A percentile compares a stretch with the other conserved stretches of the same genome.
phyloP scores from a whole-genome alignment of 2,797 vertebrate species.

The Philypnodon macrostomus region DNA sequence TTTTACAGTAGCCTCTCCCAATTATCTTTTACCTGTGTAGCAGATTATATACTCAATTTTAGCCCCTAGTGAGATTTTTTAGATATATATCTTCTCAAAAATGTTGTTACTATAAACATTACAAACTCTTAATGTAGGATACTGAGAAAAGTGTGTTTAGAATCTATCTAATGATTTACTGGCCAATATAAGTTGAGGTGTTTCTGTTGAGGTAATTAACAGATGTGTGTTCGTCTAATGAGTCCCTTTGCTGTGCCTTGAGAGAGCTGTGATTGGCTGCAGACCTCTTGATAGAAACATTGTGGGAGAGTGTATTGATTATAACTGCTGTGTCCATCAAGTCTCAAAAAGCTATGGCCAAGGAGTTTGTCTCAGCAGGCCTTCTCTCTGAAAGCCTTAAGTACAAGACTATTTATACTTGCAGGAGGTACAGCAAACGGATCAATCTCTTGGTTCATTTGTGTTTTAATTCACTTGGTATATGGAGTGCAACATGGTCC shows the following conservation, averaged over 20 bases:
- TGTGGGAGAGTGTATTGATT: conserved; percentile 68
- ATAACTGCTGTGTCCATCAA: conserved; percentile 62
- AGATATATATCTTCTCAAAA: conserved; percentile 7
- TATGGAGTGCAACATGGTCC: neutral
- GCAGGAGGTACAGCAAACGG: too few relatives aligned
- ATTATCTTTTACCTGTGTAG: conserved; percentile 41
- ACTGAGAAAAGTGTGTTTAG: neutral
- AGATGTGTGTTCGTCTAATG: conserved; percentile 46
- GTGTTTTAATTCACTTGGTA: conserved; percentile 27
- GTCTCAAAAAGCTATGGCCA: conserved; percentile 43
- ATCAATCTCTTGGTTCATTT: conserved; percentile 24
- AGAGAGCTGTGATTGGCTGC: conserved; percentile 47
- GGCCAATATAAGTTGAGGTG: conserved; percentile 35
- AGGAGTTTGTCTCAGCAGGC: conserved; percentile 30
- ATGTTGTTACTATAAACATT: conserved; percentile 9
- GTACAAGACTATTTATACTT: too few relatives aligned
- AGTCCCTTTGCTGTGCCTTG: conserved; percentile 41
- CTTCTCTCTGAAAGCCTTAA: too few relatives aligned
- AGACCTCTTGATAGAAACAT: conserved; percentile 51
- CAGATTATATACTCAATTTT: conserved; percentile 27
- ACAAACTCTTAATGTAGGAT: conserved; percentile 5
- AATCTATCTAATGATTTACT: conserved; percentile 27
- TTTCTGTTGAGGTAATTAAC: conserved; percentile 53
- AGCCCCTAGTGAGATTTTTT: neutral
- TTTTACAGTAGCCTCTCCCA: conserved; percentile 31